A percentile compares a stretch with the other conserved stretches of the same genome.
These are phyloP conservation scores for Netelia virgata DNA, from an alignment of 2,888 invertebrate genomes.

Conservation along the genomic window DNA sequence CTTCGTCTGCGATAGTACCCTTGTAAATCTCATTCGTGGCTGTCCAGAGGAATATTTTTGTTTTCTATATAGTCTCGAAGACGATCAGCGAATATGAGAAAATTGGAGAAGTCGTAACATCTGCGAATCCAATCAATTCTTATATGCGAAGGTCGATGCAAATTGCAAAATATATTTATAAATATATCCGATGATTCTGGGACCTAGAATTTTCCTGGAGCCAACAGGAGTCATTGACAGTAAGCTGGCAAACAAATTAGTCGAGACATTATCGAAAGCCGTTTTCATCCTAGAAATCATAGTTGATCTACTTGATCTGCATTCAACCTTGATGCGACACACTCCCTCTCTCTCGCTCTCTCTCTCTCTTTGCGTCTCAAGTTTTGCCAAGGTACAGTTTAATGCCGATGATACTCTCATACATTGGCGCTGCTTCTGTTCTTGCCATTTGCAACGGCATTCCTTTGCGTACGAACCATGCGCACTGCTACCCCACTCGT, in stretches of 20 bases:
- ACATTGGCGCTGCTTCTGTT: slow-evolving; percentile 47
- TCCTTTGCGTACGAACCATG: slow-evolving; percentile 71
- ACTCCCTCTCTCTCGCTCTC: slow-evolving; percentile 51
- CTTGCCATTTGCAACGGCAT: slow-evolving; percentile 71
- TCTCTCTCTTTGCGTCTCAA: slow-evolving; percentile 49
- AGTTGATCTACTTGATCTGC: slow-evolving; percentile 62
- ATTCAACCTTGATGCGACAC: slow-evolving; percentile 71
- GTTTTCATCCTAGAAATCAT: no score
- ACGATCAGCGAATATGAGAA: no score
- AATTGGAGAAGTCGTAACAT: no score
- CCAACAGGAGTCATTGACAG: no score
- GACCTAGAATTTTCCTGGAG: no score
- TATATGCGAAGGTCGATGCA: no score
- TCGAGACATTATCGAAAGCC: no score
- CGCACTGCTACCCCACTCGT: slow-evolving; percentile 61
- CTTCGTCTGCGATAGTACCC: background rate
- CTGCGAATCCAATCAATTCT: no score
- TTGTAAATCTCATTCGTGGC: slow-evolving; percentile 6
- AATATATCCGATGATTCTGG: no score
- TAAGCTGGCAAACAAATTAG: no score
- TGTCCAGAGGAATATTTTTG: background rate
- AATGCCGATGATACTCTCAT: slow-evolving; percentile 49
- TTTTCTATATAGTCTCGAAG: no score
- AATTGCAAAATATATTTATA: no score
- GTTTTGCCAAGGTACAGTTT: slow-evolving; percentile 37